These are phyloP conservation scores for Apolygus lucorum DNA, from an alignment of 1,140 invertebrate species.

Conservation along the genomic window DNA sequence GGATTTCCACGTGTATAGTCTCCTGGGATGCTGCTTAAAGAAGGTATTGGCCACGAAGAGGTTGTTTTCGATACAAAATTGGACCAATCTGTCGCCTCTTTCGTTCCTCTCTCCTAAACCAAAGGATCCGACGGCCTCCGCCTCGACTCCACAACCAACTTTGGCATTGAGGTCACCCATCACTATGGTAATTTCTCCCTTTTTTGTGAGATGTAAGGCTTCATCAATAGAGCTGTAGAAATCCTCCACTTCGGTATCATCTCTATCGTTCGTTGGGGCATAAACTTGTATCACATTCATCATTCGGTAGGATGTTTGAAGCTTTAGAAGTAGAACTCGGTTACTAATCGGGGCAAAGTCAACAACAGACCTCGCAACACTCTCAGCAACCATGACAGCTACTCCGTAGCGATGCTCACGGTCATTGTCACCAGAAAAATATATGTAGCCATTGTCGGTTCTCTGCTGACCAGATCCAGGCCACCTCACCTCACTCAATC, in stretches of 20 bases:
- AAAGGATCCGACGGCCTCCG: slow-evolving; percentile 24
- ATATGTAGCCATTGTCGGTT: slow-evolving; percentile 5
- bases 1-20: slow-evolving; percentile 38
- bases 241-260: neutral
- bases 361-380: neutral
- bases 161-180: slow-evolving; percentile 36
- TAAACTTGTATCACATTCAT: too few relatives aligned
- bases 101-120: slow-evolving; percentile 35
- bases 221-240: neutral
- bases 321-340: slow-evolving; percentile 27
- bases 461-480: slow-evolving; percentile 11
- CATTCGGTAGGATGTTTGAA: slow-evolving; percentile 9
- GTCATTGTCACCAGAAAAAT: neutral
- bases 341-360: slow-evolving; percentile 19
- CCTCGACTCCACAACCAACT: slow-evolving; percentile 28
- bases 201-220: neutral
- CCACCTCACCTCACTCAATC: slow-evolving; percentile 29
- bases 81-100: slow-evolving; percentile 33
- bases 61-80: slow-evolving; percentile 36
- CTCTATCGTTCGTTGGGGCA: neutral
- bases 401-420: neutral
- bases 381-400: neutral
- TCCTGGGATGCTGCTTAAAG: too few relatives aligned
- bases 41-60: slow-evolving; percentile 35
- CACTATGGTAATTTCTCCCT: slow-evolving; percentile 31